phyloP scores from a whole-genome alignment of 2,888 invertebrate species.

The Chaetogeoica ovagalla region DNA sequence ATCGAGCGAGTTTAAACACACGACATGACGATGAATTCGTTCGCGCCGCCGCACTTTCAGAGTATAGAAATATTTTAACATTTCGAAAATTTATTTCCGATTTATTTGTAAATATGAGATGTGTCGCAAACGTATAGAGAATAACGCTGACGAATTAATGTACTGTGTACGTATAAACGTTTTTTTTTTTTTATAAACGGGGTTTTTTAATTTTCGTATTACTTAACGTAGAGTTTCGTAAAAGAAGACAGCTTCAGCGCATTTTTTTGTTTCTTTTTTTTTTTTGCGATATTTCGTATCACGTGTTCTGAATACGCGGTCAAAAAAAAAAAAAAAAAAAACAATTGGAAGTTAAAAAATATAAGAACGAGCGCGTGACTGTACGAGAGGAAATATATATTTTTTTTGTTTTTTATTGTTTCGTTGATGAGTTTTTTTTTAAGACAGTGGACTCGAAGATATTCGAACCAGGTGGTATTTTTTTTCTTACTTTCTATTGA shows the following conservation, averaged over 20 bases:
- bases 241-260: not conserved
- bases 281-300: not conserved
- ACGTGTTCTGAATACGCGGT: constrained; percentile 11
- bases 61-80: too few relatives aligned
- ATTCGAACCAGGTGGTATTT: not conserved
- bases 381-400: constrained; percentile 24
- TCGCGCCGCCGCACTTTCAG: too few relatives aligned
- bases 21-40: too few relatives aligned
- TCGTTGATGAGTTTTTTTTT: not conserved
- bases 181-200: not conserved
- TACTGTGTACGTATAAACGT: too few relatives aligned
- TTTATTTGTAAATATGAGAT: too few relatives aligned
- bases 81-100: too few relatives aligned
- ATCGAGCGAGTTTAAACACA: too few relatives aligned
- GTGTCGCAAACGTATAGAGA: too few relatives aligned
- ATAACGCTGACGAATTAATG: too few relatives aligned
- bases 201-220: not conserved
- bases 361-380: constrained; percentile 18
- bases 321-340: not conserved
- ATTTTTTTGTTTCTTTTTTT: constrained; percentile 6
- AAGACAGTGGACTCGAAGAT: not conserved
- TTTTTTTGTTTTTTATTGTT: constrained; percentile 2
- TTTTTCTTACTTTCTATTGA: not conserved
- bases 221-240: too few relatives aligned
- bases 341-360: constrained; percentile 37